Evolutionary conservation across 2,113 vertebrate species (phyloP), one percentile per base, ranked within the genome.

Genomic region (Eonycteris spelaea): DNA sequence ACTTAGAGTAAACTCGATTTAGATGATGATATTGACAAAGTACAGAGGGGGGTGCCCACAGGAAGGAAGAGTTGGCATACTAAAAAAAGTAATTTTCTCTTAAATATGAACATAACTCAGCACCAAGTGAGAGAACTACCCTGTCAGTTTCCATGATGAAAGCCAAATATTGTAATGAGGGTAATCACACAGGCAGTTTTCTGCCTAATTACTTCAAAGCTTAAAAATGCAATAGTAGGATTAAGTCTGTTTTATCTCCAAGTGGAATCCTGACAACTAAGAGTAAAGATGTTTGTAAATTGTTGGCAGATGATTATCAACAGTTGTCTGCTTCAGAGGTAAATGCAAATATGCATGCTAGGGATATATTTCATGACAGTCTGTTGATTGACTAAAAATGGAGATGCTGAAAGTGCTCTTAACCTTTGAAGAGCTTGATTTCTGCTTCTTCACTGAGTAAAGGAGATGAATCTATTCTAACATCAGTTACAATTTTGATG

Each of bases 1-100:
- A 91, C 7, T 35, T 93, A 79, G 59, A 93, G 92, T 97, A 95
- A 85, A 97, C 28, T 95, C 30, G 86, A 43, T 95, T 96, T 83
- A 92, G 65, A 67, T 86, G 71, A 94, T 2, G 7, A 48, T 51
- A 82, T 7, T 96, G 82, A 95, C 80, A 68, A 78, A 35, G 1
- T 78, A 1, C 28, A 89, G 67, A 94, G 70, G 16, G 16, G 73
- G 79, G 5, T 96, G 19, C 5, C 85, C 85, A 53, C 13, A 63
- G 38, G 43, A 90, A 88, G 80, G 59, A 78, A 70, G 53, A 79
- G 16, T n/a, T 89, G 67, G 91, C 82, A 79, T 7, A 63, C 6
- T 89, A 79, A 90, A 40, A 35, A 92, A 95, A 88, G n/a, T 95
- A 12, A 73, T 90, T 95, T 94, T 86, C 5, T 94, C 87, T 85